These are phyloP conservation scores for Loxodonta africana DNA, from an alignment of 2,113 vertebrate species.

Conservation along the genomic window DNA sequence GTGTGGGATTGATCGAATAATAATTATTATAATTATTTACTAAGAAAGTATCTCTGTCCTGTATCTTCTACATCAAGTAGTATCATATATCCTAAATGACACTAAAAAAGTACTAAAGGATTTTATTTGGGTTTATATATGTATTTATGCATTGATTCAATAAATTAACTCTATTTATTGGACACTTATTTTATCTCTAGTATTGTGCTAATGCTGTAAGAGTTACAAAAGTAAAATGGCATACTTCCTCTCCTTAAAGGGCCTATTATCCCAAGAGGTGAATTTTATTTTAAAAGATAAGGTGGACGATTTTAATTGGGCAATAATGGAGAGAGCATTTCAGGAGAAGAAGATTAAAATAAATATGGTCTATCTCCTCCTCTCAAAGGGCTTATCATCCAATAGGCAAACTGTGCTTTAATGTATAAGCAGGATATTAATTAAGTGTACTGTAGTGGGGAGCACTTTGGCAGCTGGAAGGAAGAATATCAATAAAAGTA, in stretches of 20 bases:
- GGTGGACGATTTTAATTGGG: background rate
- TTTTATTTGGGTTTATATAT: background rate
- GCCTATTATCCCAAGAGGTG: background rate
- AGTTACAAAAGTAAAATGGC: conserved; percentile 7
- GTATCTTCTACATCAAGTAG: background rate
- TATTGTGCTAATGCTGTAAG: background rate
- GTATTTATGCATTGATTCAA: background rate
- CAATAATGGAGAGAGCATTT: background rate
- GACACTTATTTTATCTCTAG: background rate
- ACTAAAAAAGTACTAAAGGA: background rate
- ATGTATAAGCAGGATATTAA: background rate
- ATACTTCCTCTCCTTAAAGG: background rate
- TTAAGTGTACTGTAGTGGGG: background rate
- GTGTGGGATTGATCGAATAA: background rate
- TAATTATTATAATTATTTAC: conserved; percentile 17
- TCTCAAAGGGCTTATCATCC: background rate
- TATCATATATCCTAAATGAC: background rate
- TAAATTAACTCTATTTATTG: background rate
- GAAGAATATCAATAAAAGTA: background rate
- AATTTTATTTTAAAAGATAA: conserved; percentile 6
- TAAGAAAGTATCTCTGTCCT: background rate
- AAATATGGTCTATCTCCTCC: background rate
- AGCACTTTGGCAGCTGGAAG: background rate
- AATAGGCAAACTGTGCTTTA: conserved; percentile 23
- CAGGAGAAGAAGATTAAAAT: background rate